These are phyloP conservation scores for Galaxea fascicularis DNA, from an alignment of 92 coral and sea anemone genomes.

Conservation along the genomic window DNA sequence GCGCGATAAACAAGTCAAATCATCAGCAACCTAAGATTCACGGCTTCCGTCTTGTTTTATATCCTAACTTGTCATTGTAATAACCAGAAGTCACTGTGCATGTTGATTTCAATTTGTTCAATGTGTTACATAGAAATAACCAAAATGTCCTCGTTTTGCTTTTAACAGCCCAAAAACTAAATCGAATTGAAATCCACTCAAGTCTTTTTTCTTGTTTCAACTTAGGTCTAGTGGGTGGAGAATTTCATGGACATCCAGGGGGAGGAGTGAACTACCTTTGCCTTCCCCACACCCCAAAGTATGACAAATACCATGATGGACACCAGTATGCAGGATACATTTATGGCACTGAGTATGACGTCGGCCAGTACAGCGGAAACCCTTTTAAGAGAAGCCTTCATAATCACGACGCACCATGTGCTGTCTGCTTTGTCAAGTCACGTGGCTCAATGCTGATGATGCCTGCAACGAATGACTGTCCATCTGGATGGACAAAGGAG, in stretches of 20 bases:
- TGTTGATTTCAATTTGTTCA: too few relatives aligned
- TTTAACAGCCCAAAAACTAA: too few relatives aligned
- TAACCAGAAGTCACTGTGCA: too few relatives aligned
- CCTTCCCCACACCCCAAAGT: constrained; percentile 34
- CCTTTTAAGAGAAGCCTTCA: constrained; percentile 17
- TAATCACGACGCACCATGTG: constrained; percentile 12
- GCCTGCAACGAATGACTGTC: constrained; percentile 46
- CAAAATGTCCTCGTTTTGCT: too few relatives aligned
- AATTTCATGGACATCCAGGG: background rate
- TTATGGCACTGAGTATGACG: constrained; percentile 19
- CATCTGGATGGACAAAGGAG: constrained; percentile 49
- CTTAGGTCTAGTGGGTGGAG: background rate
- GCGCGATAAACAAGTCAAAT: background rate
- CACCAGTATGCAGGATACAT: background rate
- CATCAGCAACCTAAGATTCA: too few relatives aligned
- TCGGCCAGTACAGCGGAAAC: background rate
- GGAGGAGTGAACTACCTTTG: constrained; percentile 38
- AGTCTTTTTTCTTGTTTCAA: background rate
- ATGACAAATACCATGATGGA: constrained; percentile 20
- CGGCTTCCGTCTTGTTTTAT: too few relatives aligned
- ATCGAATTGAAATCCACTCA: background rate
- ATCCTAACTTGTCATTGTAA: too few relatives aligned
- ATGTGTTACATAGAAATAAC: too few relatives aligned
- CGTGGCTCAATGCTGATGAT: constrained; percentile 68
- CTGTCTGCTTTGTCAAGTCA: constrained; percentile 35